Evolutionary conservation across 1,140 invertebrate species (phyloP), one percentile per base, ranked within the genome.

Genomic region (Listronotus oregonensis): DNA sequence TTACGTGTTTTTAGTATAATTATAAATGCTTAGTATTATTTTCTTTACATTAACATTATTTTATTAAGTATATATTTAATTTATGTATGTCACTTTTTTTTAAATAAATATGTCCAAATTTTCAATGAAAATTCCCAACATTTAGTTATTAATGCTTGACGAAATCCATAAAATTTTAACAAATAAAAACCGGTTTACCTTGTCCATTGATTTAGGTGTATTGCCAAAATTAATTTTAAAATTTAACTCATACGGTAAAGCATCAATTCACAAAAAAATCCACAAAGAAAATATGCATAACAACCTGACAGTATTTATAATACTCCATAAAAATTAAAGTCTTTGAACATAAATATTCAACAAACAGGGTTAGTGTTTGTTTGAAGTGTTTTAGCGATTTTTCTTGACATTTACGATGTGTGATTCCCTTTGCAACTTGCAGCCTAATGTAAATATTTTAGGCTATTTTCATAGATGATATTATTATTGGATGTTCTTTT

Each of bases 321-420:
- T 46, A 54, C 52, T 44, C 39, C 46, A 63, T 54, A 54, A 63
- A 37, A 54, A 54, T 39, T 17, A 44, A 39, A 54, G 60, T 44
- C 40, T 54, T 63, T 32, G 15, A 44, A 47, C 37, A 52, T 55
- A 63, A 63, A 63, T 63, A 61, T 61, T 63, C 51, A 63, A 63
- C 51, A 54, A 54, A 63, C 60, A 63, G 31, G 50, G 49, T 63
- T 63, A 63, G 37, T 54, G 44, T 63, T 63, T 63, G 60, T 63
- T 63, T 63, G 42, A 63, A 54, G n/a, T 18, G 31, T 63, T 56
- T 56, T 27, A 21, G 37, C 54, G 18, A 42, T 61, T 61, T 37
- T 54, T 63, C 60, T 14, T 63, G 60, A 63, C 60, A 39, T 63
- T 63, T 63, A 63, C 31, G 37, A 63, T 34, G 50, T 63, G 60